Evolutionary conservation across 2,113 vertebrate genomes (phyloP).

Genomic region (Leuciscus idus): DNA sequence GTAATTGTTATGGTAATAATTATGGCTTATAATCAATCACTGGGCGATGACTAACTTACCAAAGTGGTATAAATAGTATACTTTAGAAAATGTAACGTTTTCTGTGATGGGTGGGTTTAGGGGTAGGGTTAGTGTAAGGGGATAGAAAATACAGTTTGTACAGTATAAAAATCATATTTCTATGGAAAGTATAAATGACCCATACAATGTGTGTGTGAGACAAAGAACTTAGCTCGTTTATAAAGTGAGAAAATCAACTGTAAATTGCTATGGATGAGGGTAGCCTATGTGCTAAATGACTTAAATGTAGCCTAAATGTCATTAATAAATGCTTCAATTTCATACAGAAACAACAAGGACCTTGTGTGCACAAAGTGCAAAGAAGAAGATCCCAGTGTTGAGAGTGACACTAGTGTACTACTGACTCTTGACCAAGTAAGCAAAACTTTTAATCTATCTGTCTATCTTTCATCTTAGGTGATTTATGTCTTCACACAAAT

Average conservation of each 20-base stretch:
- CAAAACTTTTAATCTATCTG: neutral
- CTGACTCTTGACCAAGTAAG: constrained; percentile 78
- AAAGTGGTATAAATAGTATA: neutral
- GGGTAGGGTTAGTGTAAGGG: too few species aligned
- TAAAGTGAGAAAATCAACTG: neutral
- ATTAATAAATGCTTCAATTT: neutral
- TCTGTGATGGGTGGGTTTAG: too few species aligned
- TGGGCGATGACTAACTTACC: too few species aligned
- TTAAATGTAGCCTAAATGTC: neutral
- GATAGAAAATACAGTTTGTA: too few species aligned
- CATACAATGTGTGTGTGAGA: too few species aligned
- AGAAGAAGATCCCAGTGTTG: constrained; percentile 65
- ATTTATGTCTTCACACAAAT: neutral
- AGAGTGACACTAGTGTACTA: constrained; percentile 68
- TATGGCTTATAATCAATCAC: neutral
- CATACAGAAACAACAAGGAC: constrained; percentile 74
- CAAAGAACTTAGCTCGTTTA: neutral
- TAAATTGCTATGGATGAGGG: neutral
- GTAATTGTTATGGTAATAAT: neutral
- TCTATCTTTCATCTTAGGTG: neutral
- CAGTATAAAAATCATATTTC: too few species aligned
- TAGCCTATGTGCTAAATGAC: neutral
- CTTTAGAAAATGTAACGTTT: too few species aligned
- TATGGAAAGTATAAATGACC: too few species aligned
- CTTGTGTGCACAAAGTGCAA: constrained; percentile 76